Base-by-base conservation (phyloP, 1,140 invertebrate species). In the Popillia japonica region DNA sequence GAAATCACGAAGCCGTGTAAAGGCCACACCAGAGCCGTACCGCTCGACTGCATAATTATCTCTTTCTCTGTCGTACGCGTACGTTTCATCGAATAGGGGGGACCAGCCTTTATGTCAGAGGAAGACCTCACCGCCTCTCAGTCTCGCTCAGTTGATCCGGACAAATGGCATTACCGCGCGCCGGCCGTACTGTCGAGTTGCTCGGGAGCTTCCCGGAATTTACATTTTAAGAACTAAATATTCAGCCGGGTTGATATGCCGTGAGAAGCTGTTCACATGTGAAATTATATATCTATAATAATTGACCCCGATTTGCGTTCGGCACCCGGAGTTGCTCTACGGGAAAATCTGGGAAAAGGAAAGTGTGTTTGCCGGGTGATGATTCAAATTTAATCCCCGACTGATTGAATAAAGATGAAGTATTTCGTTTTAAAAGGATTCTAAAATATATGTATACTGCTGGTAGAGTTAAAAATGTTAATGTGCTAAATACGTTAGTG, bases 1-100 rank as follows among this genome's bases (percentile, higher is more conserved):
- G 81, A 81, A 82, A 81, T 80, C 80, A 84, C 81, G 82, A 84
- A 81, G 81, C 81, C 83, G 82, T 84, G 81, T 84, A 84, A 83
- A 83, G 80, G 82, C 82, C 79, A 73, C 78, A 23, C 22, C 61
- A 55, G 22, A 68, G 61, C 78, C 82, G 61, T 23, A 77, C 79
- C 82, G 83, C 79, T 78, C 80, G 80, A 82, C 81, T 81, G 82
- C 79, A 84, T 84, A 83, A 83, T 84, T 83, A 83, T 83, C 82
- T 83, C 77, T 80, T 78, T 68, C 61, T 68, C 27, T 34, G 61
- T 68, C 61, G 17, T 68, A 22, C 22, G 17, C 61, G 20, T 68
- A 22, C 61, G 61, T 27, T 55, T 17, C 14, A 17, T 17, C 48
- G 48, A 17, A 14, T n/a, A 17, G 14, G 48, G 48, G 14, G 48